Conservation (phyloP, 2,797 vertebrate species). For the Spinibarbus caldwelli region DNA sequence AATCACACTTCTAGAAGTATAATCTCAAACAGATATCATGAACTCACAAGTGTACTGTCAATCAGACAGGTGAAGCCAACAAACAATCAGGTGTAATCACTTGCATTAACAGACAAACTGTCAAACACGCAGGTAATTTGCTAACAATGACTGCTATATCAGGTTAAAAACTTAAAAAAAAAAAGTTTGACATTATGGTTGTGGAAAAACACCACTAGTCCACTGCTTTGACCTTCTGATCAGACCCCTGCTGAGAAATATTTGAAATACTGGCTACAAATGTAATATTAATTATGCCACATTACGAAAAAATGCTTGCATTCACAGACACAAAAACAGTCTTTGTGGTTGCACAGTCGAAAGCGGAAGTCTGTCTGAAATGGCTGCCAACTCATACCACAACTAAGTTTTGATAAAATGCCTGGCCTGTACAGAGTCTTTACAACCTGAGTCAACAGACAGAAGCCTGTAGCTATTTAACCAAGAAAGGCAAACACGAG, state of each 20-base stretch:
- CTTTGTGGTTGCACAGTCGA: conserved; percentile 47
- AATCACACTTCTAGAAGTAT: background rate
- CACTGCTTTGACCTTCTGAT: conserved; percentile 7
- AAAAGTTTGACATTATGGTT: conserved; percentile 4
- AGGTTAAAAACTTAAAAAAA: conserved; percentile 52
- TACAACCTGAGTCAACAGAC: conserved; percentile 17
- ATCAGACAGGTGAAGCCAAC: background rate
- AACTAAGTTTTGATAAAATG: conserved; percentile 61
- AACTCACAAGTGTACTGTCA: background rate
- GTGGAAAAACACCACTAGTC: conserved; percentile 2
- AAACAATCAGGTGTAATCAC: conserved; percentile 39
- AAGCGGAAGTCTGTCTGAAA: conserved; percentile 76
- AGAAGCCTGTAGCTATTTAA: conserved; percentile 7
- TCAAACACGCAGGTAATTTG: conserved; percentile 61
- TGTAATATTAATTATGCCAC: background rate
- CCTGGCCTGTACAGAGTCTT: conserved; percentile 56
- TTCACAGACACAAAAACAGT: background rate
- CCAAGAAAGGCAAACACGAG: conserved; percentile 29
- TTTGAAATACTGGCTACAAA: background rate
- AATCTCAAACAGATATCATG: background rate
- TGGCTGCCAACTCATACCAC: conserved; percentile 74
- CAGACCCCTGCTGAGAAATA: background rate
- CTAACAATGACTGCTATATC: conserved; percentile 21
- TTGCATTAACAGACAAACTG: conserved; percentile 66
- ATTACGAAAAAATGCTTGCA: background rate